Base-by-base conservation (phyloP, 2,113 vertebrate genomes). In the Sander lucioperca region DNA sequence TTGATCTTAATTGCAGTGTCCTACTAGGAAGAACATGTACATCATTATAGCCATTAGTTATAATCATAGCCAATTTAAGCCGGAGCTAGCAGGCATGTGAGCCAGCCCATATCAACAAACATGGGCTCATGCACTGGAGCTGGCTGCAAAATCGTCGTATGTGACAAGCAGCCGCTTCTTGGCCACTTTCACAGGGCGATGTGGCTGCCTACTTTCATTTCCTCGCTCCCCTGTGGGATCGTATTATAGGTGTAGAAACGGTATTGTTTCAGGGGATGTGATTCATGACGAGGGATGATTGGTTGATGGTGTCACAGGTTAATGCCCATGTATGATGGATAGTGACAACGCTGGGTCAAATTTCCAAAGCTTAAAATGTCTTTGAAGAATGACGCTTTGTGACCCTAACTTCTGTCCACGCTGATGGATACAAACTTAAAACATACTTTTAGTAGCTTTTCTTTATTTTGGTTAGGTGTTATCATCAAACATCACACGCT, bases 31-130 rank as follows among this genome's bases (percentile, higher is more conserved):
- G 94, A 95, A 96, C 96, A 93, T 93, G 91, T 87, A 89, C 94
- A 95, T 97, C 96, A 96, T 95, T 95, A 94, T 89, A 95, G 93
- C 95, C 95, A 97, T 97, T 97, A 96, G 94, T 92, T 93, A 91
- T 95, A 96, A 97, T 97, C 95, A 96, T 91, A 90, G 91, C 88
- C 93, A 93, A 96, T 97, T 96, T 96, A 90, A 94, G 93, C 90
- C 87, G 62, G 84, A 86, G 90, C 89, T 91, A 93, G 91, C 63
- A 74, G 77, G 90, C 77, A 85, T 85, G 82, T 2, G 91, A 88
- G 82, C 62, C 64, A 27, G 68, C 59, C 56, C 80, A 36, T 48
- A 36, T 70, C 74, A 67, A 23, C 77, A 53, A 74, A 15, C 65
- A 78, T 33, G 81, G 21, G 36, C 48, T 47, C 18, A 6, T 65